Evolutionary conservation across 2,797 vertebrate genomes (phyloP).

Genomic region (Psittacula echo): DNA sequence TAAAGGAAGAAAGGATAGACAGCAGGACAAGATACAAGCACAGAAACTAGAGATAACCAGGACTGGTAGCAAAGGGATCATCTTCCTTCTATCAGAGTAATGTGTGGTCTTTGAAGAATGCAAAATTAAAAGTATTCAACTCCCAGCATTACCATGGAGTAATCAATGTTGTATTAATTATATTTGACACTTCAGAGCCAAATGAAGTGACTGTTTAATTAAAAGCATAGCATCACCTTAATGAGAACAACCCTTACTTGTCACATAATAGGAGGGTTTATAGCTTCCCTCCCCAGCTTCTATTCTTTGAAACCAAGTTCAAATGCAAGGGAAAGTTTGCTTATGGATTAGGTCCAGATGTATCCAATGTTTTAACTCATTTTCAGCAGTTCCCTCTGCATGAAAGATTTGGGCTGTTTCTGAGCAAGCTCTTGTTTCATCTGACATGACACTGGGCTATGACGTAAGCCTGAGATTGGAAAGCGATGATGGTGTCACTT

Average conservation of each 20-base stretch:
- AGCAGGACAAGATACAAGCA: neutral
- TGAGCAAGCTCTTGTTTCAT: neutral
- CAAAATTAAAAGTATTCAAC: neutral
- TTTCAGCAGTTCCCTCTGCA: neutral
- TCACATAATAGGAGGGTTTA: constrained; percentile 30
- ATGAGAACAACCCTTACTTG: constrained; percentile 30
- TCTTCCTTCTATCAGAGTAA: neutral
- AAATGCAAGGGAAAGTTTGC: constrained; percentile 37
- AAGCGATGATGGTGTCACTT: neutral
- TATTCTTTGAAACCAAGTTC: constrained; percentile 26
- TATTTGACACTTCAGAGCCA: constrained; percentile 8
- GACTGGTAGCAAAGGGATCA: neutral
- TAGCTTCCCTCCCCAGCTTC: neutral
- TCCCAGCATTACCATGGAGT: neutral
- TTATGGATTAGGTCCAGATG: constrained; percentile 36
- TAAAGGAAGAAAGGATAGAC: neutral
- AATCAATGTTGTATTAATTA: constrained; percentile 10
- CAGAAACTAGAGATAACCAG: neutral
- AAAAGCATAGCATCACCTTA: constrained; percentile 53
- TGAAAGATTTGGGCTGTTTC: neutral
- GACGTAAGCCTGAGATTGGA: neutral
- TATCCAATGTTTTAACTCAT: neutral
- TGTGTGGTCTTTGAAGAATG: neutral
- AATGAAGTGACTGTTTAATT: constrained; percentile 24
- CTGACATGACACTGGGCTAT: neutral